Conservation (phyloP, 2,113 vertebrate genomes). For the Eleginops maclovinus region DNA sequence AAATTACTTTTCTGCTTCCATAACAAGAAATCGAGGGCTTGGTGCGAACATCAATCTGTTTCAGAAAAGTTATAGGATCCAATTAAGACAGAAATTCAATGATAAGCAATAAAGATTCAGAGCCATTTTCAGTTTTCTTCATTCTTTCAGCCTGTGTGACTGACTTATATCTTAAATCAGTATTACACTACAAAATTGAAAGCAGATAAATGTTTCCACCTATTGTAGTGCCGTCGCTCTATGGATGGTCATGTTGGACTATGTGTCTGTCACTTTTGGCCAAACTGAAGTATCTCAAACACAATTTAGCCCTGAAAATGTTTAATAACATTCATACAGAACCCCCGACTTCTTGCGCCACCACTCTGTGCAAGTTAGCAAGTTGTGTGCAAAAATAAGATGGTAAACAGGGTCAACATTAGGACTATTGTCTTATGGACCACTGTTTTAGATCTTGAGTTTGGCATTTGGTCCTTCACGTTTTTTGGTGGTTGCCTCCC, state of each 20-base stretch:
- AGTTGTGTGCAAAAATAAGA: not conserved
- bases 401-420: not conserved
- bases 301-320: not conserved
- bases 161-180: conserved; percentile 3
- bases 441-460: too few species aligned
- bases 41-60: conserved; percentile 28
- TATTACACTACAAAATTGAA: not conserved
- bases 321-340: too few species aligned
- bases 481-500: too few species aligned
- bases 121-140: not conserved
- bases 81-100: conserved; percentile 15
- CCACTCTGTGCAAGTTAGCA: not conserved
- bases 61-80: conserved; percentile 19
- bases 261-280: not conserved
- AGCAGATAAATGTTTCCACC: not conserved
- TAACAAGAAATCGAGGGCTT: conserved; percentile 14
- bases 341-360: not conserved
- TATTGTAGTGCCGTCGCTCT: not conserved
- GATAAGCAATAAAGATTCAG: conserved; percentile 22
- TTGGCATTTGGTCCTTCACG: too few species aligned
- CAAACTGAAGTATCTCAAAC: not conserved
- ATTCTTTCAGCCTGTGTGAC: not conserved
- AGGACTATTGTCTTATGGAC: not conserved
- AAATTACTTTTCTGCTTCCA: conserved; percentile 29
- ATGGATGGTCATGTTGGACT: not conserved